Base-by-base conservation (phyloP, 2,888 invertebrate genomes). In the Dugesia japonica region DNA sequence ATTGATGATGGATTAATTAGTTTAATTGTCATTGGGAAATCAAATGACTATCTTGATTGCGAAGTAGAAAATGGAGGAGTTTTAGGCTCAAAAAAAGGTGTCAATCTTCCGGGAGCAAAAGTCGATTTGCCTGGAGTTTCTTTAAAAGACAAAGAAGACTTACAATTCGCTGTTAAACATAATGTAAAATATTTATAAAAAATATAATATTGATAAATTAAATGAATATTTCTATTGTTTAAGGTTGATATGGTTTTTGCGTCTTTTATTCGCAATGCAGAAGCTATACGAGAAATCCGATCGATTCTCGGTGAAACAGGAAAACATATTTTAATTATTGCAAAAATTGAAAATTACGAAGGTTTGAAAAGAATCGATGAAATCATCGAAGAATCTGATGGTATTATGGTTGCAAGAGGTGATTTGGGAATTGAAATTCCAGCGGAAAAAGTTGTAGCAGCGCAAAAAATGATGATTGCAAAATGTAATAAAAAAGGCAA, bases 341-440 rank as follows among this genome's bases (percentile, higher is more conserved):
- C 97, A 78, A 99, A 99, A 86, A 94, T 99, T 81, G 98, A 99
- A 86, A 97, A 97, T 86, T 94, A 94, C 83, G 94, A 95, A 87
- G 97, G 95, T 74, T 83, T 85, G 7, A 81, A 82, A 79, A 82
- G 86, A 77, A 88, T 97, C 79, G 93, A 95, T 84, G 92, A 92
- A 83, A 95, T 98, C 81, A 92, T 95, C 82, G 88, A 87, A 72
- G 92, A 89, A 20, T 90, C 94, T 0, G 97, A 99, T 85, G 98
- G 95, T 81, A 92, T 99, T 78, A 94, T 99, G 94, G 94, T 95
- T 0, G 97, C 97, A 26, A 89, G 97, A 80, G 97, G 94, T 81
- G 95, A 97, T 85, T 88, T 72, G 26, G 94, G 95, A 80, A 95
- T 94, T 83, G 97, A 98, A 86, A 94, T 97, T 81, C 94, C 95